Percentiles rank a stretch among this genome's conserved stretches.
phyloP scores from a whole-genome alignment of 2,113 vertebrate genomes.

The Myrmophylax atrothorax region DNA sequence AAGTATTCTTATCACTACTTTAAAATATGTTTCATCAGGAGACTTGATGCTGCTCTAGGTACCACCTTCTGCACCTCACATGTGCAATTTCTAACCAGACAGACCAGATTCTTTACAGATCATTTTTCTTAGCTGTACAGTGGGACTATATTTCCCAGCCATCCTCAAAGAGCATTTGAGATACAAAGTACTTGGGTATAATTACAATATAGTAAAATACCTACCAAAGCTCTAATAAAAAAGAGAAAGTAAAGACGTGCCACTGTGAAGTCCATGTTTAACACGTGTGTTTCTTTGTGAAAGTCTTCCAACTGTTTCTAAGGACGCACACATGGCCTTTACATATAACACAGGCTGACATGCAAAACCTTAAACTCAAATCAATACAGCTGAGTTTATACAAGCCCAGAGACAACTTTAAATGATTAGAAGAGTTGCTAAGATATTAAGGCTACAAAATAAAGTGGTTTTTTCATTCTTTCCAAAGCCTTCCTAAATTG shows the following conservation, averaged over 20 bases:
- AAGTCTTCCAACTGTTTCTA: neutral
- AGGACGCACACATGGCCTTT: neutral
- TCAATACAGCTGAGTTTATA: neutral
- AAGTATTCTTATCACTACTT: neutral
- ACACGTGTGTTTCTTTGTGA: accelerated
- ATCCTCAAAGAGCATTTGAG: neutral
- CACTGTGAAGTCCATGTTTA: neutral
- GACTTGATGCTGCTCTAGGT: neutral
- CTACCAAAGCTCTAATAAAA: neutral
- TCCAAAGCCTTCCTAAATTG: neutral
- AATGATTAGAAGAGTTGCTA: neutral
- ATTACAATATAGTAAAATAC: neutral
- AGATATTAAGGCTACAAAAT: neutral
- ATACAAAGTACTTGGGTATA: neutral
- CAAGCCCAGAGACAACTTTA: neutral
- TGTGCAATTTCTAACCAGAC: neutral
- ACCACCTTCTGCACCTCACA: neutral
- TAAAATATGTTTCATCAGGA: neutral
- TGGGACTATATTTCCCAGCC: neutral
- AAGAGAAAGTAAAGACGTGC: neutral
- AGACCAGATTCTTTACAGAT: neutral
- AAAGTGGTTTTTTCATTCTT: neutral
- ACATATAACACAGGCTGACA: neutral
- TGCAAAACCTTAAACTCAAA: neutral
- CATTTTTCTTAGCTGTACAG: neutral